Conservation (phyloP, 2,888 invertebrate genomes). For the Heliconius hortense region DNA sequence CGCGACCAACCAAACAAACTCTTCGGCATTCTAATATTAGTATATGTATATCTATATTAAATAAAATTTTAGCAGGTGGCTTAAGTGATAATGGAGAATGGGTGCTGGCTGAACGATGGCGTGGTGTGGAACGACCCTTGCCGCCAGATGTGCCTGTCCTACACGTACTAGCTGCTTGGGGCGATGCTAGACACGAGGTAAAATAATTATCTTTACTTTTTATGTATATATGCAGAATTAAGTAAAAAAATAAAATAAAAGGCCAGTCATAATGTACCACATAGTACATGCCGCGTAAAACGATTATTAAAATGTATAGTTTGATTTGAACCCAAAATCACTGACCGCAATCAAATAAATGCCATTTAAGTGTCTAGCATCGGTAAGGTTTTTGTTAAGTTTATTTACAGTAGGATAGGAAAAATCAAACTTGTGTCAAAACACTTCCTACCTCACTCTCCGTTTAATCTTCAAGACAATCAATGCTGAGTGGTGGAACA, state of each 20-base stretch:
- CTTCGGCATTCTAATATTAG: background rate
- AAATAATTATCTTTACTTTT: background rate
- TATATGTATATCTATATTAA: background rate
- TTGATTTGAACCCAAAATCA: too few relatives aligned
- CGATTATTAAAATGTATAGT: too few relatives aligned
- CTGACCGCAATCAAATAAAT: too few relatives aligned
- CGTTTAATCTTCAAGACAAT: background rate
- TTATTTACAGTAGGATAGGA: too few relatives aligned
- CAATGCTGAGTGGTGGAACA: background rate
- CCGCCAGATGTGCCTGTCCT: conserved; percentile 87
- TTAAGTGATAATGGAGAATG: conserved; percentile 78
- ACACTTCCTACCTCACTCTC: too few relatives aligned
- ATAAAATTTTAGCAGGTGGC: conserved; percentile 53
- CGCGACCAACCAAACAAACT: background rate
- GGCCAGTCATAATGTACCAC: background rate
- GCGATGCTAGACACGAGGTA: conserved; percentile 79
- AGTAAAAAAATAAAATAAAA: background rate
- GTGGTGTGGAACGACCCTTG: conserved; percentile 88
- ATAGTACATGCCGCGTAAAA: too few relatives aligned
- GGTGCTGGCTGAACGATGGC: conserved; percentile 89
- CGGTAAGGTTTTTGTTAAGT: too few relatives aligned
- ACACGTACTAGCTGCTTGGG: conserved; percentile 92
- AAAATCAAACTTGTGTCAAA: too few relatives aligned
- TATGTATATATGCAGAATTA: background rate
- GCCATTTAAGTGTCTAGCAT: too few relatives aligned